Percentiles rank a stretch among this genome's conserved stretches.
Conservation (phyloP, 2,797 vertebrate species). For the Coreius guichenoti region DNA sequence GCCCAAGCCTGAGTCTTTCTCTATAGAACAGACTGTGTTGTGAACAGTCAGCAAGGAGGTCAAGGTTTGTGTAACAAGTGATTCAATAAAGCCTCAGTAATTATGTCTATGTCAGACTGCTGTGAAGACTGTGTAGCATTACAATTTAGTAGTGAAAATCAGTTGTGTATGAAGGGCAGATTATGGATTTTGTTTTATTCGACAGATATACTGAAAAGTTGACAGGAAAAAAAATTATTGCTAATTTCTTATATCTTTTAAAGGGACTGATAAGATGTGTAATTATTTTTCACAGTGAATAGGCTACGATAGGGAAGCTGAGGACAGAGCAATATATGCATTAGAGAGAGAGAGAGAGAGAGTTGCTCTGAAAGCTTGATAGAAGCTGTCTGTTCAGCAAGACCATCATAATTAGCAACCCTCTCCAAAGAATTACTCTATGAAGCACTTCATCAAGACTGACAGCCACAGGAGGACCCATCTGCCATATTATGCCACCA, state of each 20-base stretch:
- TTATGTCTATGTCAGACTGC: conserved; percentile 18
- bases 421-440: conserved; percentile 50
- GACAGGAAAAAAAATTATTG: background rate
- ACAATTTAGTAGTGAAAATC: conserved; percentile 37
- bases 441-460: conserved; percentile 55
- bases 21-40: conserved; percentile 29
- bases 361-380: conserved; percentile 16
- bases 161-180: background rate
- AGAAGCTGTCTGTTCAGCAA: conserved; percentile 57
- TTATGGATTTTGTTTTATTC: background rate
- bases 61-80: conserved; percentile 43
- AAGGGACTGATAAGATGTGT: background rate
- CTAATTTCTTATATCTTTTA: background rate
- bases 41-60: conserved; percentile 16
- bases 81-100: conserved; percentile 42
- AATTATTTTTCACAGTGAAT: background rate
- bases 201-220: background rate
- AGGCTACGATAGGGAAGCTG: background rate
- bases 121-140: background rate
- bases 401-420: conserved; percentile 56
- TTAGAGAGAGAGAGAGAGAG: background rate
- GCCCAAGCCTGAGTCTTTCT: conserved; percentile 78
- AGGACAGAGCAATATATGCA: no score
- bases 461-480: conserved; percentile 40
- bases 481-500: conserved; percentile 50